These are phyloP conservation scores for Heterochromis multidens DNA, from an alignment of 2,113 vertebrate genomes.

Conservation along the genomic window DNA sequence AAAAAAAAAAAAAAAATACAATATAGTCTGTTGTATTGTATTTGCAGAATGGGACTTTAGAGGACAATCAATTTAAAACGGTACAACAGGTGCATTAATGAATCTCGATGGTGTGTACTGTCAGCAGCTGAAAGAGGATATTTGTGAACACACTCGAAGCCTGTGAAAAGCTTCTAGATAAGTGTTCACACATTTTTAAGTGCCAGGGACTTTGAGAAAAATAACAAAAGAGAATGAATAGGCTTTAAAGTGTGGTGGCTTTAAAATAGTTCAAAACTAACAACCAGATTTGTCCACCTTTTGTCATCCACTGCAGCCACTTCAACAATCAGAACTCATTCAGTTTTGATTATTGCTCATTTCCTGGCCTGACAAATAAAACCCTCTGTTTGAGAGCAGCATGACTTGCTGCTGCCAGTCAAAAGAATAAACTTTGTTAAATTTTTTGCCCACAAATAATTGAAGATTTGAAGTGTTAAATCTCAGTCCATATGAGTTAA, in stretches of 20 bases:
- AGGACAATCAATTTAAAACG: background rate
- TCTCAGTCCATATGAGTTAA: background rate
- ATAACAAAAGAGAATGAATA: background rate
- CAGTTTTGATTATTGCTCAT: background rate
- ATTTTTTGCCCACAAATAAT: background rate
- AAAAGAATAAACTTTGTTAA: background rate
- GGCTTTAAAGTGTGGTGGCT: background rate
- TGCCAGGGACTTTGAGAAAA: background rate
- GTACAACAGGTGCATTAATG: background rate
- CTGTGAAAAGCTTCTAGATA: background rate
- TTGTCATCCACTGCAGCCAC: background rate
- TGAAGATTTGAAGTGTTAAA: background rate
- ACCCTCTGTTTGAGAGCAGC: background rate
- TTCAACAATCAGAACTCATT: background rate
- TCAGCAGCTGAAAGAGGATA: background rate
- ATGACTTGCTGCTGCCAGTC: background rate
- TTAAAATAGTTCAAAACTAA: background rate
- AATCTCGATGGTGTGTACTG: background rate
- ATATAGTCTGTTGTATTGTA: background rate
- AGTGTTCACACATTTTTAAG: background rate
- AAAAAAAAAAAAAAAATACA: no score
- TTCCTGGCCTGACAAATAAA: background rate
- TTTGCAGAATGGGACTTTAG: background rate
- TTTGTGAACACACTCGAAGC: background rate
- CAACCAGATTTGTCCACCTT: background rate